Conservation (phyloP, 2,888 invertebrate species). For the Netelia inedita region DNA sequence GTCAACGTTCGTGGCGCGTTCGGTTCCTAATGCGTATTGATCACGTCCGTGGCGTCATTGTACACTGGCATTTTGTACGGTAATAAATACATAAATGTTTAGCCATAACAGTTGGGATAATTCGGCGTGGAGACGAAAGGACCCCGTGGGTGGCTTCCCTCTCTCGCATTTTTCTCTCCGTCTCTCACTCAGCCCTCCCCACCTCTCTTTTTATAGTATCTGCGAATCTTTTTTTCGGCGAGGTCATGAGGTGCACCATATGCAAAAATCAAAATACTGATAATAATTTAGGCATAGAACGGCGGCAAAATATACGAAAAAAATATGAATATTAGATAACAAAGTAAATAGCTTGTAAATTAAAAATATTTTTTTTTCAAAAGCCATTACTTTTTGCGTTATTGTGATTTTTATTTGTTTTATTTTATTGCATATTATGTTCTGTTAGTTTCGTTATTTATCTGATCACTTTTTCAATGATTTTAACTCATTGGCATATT, state of each 20-base stretch:
- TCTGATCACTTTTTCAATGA: neutral
- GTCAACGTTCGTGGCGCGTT: slow-evolving; percentile 12
- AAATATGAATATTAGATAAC: neutral
- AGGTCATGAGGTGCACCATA: neutral
- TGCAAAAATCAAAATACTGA: neutral
- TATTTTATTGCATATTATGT: too few relatives aligned
- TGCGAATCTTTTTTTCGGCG: neutral
- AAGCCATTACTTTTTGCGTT: too few relatives aligned
- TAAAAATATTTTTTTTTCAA: too few relatives aligned
- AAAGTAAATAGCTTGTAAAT: too few relatives aligned
- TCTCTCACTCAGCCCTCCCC: slow-evolving; percentile 6
- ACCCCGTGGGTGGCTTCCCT: slow-evolving; percentile 51
- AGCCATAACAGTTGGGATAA: slow-evolving; percentile 77
- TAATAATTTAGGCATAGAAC: neutral
- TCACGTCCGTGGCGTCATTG: slow-evolving; percentile 75
- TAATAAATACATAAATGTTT: slow-evolving; percentile 81
- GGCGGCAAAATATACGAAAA: neutral
- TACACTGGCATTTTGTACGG: slow-evolving; percentile 75
- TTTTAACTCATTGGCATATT: neutral
- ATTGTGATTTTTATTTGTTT: too few relatives aligned
- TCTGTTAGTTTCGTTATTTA: neutral
- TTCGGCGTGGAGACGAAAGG: slow-evolving; percentile 75
- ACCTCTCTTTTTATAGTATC: neutral
- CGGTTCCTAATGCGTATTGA: slow-evolving; percentile 75
- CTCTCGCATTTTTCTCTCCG: neutral